A percentile compares a stretch with the other conserved stretches of the same genome.
These are phyloP conservation scores for Otolemur crassicaudatus DNA, from an alignment of 2,797 vertebrate species.

Conservation along the genomic window DNA sequence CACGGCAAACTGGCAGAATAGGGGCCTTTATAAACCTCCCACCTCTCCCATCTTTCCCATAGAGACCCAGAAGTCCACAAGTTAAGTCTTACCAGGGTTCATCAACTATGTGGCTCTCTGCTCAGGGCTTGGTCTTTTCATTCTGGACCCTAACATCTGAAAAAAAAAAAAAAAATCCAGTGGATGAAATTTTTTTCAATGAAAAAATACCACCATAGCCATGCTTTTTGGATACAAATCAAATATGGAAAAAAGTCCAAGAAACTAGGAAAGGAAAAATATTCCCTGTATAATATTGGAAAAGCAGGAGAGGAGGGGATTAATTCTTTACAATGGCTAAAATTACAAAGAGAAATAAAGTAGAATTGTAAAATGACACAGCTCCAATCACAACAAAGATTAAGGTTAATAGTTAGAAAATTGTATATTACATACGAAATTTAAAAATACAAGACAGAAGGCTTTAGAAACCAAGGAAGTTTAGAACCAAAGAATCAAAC, in stretches of 20 bases:
- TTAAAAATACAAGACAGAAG: not conserved
- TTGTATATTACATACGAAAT: not conserved
- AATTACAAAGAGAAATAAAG: conserved; percentile 6
- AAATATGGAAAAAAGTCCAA: conserved; percentile 23
- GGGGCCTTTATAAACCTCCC: not conserved
- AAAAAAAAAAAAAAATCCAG: not conserved
- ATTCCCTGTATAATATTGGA: not conserved
- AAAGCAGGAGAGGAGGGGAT: not conserved
- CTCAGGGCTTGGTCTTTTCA: not conserved
- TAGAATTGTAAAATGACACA: not conserved
- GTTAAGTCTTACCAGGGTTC: not conserved
- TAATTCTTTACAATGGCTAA: not conserved
- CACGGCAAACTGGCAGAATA: rapidly evolving
- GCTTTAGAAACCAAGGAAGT: not conserved
- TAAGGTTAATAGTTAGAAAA: not conserved
- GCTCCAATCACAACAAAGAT: not conserved
- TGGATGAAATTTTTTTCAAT: not conserved
- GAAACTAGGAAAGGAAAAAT: not conserved
- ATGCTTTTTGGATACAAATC: not conserved
- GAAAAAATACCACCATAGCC: not conserved
- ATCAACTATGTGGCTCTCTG: rapidly evolving
- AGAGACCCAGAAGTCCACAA: not conserved
- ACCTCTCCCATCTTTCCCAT: too few relatives aligned
- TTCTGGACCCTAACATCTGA: not conserved
- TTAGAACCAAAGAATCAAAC: not conserved